Base-by-base conservation (phyloP, 2,113 vertebrate genomes). In the Gorsachius goisagi region DNA sequence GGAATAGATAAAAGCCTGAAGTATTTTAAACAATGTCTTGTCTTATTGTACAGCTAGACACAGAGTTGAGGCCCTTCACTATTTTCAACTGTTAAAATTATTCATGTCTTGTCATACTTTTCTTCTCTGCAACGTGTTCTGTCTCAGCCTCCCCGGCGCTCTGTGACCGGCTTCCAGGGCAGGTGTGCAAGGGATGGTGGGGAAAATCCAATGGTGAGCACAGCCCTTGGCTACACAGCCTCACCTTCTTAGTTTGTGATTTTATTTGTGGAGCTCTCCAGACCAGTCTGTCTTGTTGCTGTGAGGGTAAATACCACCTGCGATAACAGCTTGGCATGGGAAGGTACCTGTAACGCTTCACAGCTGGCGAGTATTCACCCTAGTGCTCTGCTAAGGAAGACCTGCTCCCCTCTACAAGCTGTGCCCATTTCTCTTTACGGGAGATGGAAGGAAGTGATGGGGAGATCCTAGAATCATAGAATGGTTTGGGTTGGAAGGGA, bases 131-230 rank as follows among this genome's bases (percentile, higher is more conserved):
- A 15, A 20, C 63, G 11, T 1, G 18, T 41, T 47, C 11, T 52
- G 22, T 26, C 27, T 19, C 9, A 2, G 22, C 41, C n/a, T n/a
- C 55, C 49, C 30, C 15, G 4, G 0, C 9, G 1, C 39, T 7
- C 24, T 24, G 3, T 0, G 0, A 15, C 11, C 45, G 32, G 15
- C 8, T 63, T 6, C 5, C 17, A 9, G 11, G 2, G 18, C 3
- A 3, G 15, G 20, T 59, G 50, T 45, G 23, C 22, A 9, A 27
- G 16, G 49, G 19, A 3, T 17, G 63, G 13, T 37, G 71, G 9
- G 7, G 15, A 82, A 41, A 44, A 27, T 9, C 41, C 49, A 20
- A 23, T 2, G 44, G n/a, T 10, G 33, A 41, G 23, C 1, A 21
- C 53, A 39, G 39, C 59, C 72, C 82, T 77, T 0, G 1, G n/a